These are phyloP conservation scores for Aurelia aurita DNA, from an alignment of 30 jellyfish, hydroid and myxozoan species.

Conservation along the genomic window DNA sequence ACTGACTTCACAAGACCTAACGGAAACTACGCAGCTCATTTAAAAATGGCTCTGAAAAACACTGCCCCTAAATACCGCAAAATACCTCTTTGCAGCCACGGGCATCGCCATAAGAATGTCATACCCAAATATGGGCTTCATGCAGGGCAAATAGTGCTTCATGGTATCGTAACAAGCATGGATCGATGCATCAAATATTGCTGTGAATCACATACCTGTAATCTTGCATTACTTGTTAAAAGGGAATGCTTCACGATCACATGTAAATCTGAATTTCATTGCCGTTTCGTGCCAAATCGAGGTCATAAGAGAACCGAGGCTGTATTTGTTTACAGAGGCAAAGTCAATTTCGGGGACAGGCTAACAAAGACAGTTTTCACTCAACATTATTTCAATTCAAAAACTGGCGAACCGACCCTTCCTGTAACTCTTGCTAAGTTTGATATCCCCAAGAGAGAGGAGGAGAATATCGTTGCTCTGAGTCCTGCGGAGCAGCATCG, in stretches of 20 bases:
- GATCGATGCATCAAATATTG: conserved; percentile 78
- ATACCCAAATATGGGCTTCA: conserved; percentile 73
- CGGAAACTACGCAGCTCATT: conserved; percentile 57
- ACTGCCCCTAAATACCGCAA: conserved; percentile 60
- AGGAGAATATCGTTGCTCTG: neutral
- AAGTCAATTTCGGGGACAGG: neutral
- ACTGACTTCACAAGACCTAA: neutral
- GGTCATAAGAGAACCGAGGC: conserved; percentile 54
- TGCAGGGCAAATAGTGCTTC: conserved; percentile 65
- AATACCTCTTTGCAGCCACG: conserved; percentile 84
- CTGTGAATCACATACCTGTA: conserved; percentile 67
- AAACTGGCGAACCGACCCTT: neutral
- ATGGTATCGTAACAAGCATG: conserved; percentile 58
- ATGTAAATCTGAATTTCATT: conserved; percentile 55
- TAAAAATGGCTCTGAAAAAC: conserved; percentile 48
- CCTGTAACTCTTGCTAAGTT: neutral
- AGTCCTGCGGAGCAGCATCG: too few relatives aligned
- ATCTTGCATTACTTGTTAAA: conserved; percentile 62
- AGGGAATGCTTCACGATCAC: conserved; percentile 72
- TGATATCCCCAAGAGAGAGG: conserved; percentile 2
- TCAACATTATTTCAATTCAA: neutral
- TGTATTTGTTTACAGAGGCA: conserved; percentile 57
- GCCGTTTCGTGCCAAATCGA: conserved; percentile 61
- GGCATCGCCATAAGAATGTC: conserved; percentile 56
- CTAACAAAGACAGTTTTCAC: neutral